These are phyloP conservation scores for Ypsolopha scabrella DNA, from an alignment of 2,888 invertebrate genomes.

Conservation along the genomic window DNA sequence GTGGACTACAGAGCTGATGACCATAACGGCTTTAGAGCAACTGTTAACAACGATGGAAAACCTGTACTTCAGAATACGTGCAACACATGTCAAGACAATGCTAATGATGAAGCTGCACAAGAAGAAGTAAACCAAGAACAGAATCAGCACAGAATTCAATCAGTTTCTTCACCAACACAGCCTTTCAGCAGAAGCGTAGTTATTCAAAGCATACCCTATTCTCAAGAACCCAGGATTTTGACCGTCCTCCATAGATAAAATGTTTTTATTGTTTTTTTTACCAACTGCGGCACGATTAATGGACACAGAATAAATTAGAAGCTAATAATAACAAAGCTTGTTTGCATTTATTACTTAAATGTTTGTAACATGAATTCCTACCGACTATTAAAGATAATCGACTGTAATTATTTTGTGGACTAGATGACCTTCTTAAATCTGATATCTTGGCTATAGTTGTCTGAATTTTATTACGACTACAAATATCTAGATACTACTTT, in stretches of 20 bases:
- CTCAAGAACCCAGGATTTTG: slow-evolving; percentile 3
- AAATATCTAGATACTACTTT: too few relatives aligned
- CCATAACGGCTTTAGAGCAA: slow-evolving; percentile 63
- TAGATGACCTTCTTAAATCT: slow-evolving; percentile 24
- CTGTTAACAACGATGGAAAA: slow-evolving; percentile 48
- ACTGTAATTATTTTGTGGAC: slow-evolving; percentile 33
- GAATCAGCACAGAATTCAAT: neutral
- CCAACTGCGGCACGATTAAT: neutral
- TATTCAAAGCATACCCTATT: slow-evolving; percentile 3
- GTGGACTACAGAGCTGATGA: slow-evolving; percentile 70
- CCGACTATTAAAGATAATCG: slow-evolving; percentile 19
- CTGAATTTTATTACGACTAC: too few relatives aligned
- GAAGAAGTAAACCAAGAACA: neutral
- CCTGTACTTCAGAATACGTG: neutral
- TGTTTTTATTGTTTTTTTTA: neutral
- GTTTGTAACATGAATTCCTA: neutral
- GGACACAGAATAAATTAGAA: neutral
- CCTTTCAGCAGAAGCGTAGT: slow-evolving; percentile 1
- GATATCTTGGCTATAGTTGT: too few relatives aligned
- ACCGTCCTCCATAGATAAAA: slow-evolving; percentile 3
- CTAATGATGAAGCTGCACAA: neutral
- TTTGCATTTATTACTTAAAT: slow-evolving; percentile 2
- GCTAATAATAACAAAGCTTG: neutral
- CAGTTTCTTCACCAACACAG: neutral
- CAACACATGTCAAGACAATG: neutral